Evolutionary conservation across 1,140 invertebrate genomes (phyloP).

Genomic region (Pseudomyrmex cubaensis): DNA sequence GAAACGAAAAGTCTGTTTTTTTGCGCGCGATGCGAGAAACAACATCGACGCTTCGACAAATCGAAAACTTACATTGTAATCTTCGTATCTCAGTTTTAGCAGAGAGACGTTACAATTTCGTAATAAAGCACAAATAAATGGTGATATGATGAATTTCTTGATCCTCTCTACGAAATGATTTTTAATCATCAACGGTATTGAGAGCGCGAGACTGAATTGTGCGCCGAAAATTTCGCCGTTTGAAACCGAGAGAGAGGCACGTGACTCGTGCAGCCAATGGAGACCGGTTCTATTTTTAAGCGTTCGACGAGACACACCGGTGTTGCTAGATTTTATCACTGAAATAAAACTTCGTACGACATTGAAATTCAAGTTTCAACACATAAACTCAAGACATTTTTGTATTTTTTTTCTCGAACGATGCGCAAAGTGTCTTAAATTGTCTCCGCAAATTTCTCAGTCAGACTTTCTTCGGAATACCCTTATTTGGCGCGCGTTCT

Average conservation of each 20-base stretch:
- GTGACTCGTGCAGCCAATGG: slow-evolving; percentile 30
- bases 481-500: not conserved
- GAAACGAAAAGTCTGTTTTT: not conserved
- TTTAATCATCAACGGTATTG: not conserved
- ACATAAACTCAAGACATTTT: not conserved
- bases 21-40: not conserved
- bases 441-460: not conserved
- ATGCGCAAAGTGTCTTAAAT: not conserved
- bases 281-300: slow-evolving; percentile 57
- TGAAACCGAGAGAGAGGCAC: slow-evolving; percentile 11
- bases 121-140: slow-evolving; percentile 73
- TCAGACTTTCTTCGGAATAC: not conserved
- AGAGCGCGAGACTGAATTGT: too few relatives aligned
- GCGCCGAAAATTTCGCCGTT: not conserved
- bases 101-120: slow-evolving; percentile 64
- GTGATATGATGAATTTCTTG: slow-evolving; percentile 49
- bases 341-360: not conserved
- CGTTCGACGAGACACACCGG: not conserved
- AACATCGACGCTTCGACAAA: slow-evolving; percentile 21
- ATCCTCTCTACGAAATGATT: not conserved
- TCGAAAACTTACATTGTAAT: slow-evolving; percentile 16
- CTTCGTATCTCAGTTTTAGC: slow-evolving; percentile 57
- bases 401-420: not conserved
- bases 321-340: slow-evolving; percentile 19
- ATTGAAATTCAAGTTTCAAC: not conserved